Evolutionary conservation across 1,140 invertebrate genomes (phyloP).

Genomic region (Aphelinus atriplicis): DNA sequence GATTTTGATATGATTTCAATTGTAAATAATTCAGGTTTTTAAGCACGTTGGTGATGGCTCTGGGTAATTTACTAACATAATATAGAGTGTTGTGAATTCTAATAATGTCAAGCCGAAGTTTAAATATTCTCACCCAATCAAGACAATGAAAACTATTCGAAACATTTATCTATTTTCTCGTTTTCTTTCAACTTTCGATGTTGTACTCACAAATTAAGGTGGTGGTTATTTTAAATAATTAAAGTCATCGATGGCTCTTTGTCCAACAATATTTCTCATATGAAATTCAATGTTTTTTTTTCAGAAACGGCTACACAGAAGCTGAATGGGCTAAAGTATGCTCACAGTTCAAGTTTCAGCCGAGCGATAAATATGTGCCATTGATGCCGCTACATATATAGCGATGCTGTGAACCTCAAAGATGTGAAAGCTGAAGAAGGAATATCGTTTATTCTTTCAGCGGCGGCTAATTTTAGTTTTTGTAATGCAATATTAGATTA

Average conservation of each 20-base stretch:
- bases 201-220: neutral
- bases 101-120: too few relatives aligned
- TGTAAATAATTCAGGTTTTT: conserved; percentile 9
- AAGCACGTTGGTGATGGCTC: conserved; percentile 9
- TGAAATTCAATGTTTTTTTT: conserved; percentile 45
- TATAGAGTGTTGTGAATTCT: too few relatives aligned
- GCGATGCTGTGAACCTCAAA: too few relatives aligned
- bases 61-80: too few relatives aligned
- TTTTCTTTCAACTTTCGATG: neutral
- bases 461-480: too few relatives aligned
- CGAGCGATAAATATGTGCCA: conserved; percentile 71
- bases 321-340: conserved; percentile 69
- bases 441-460: too few relatives aligned
- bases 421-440: too few relatives aligned
- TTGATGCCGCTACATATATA: conserved; percentile 53
- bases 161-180: too few relatives aligned
- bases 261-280: neutral
- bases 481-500: too few relatives aligned
- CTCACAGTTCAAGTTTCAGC: conserved; percentile 72
- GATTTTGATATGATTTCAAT: neutral
- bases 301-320: conserved; percentile 70
- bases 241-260: too few relatives aligned
- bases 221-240: neutral
- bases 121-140: too few relatives aligned
- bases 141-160: too few relatives aligned